Conservation (phyloP, 2,888 invertebrate genomes). For the Troides oblongomaculatus region DNA sequence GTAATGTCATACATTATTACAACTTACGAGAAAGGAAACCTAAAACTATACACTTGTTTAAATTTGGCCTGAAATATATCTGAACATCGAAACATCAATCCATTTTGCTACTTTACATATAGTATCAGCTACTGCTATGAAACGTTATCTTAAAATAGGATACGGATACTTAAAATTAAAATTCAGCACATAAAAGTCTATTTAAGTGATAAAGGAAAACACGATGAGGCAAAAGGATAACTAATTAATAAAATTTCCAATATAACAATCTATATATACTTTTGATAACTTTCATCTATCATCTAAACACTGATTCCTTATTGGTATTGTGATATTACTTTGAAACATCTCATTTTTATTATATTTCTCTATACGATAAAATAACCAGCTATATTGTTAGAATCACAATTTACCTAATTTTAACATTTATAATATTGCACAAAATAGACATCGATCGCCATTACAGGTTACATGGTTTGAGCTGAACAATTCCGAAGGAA, state of each 20-base stretch:
- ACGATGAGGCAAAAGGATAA: constrained; percentile 26
- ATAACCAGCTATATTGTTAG: constrained; percentile 74
- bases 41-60: not conserved
- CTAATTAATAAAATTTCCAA: constrained; percentile 17
- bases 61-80: constrained; percentile 5
- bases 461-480: constrained; percentile 44
- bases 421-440: constrained; percentile 72
- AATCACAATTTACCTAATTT: constrained; percentile 77
- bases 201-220: constrained; percentile 20
- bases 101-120: not conserved
- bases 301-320: constrained; percentile 72
- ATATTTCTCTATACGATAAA: constrained; percentile 66
- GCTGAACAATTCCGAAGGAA: constrained; percentile 42
- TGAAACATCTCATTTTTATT: constrained; percentile 53
- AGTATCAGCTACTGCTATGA: constrained; percentile 10
- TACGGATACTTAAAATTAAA: not conserved
- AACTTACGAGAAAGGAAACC: not conserved
- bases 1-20: not conserved
- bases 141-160: constrained; percentile 1
- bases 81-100: not conserved
- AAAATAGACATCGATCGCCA: constrained; percentile 66
- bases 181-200: constrained; percentile 13
- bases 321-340: constrained; percentile 62
- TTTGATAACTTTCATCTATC: constrained; percentile 52
- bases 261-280: constrained; percentile 56